These are phyloP conservation scores for Neomicropteryx cornuta DNA, from an alignment of 1,140 invertebrate species.

Conservation along the genomic window DNA sequence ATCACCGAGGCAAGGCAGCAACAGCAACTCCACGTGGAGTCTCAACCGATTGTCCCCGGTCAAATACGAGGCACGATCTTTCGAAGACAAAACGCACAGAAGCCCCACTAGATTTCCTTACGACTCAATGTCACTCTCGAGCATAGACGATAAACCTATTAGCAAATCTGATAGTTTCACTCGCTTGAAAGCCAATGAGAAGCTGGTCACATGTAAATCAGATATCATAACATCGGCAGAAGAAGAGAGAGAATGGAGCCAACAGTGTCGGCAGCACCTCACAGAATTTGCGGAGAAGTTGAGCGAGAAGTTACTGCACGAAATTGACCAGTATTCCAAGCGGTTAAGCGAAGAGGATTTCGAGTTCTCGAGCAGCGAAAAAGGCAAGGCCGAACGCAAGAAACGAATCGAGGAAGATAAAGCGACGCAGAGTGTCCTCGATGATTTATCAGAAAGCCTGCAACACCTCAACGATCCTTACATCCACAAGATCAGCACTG, in stretches of 20 bases:
- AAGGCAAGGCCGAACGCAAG: constrained; percentile 28
- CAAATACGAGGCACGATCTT: constrained; percentile 33
- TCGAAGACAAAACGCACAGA: constrained; percentile 35
- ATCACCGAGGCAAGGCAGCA: constrained; percentile 37
- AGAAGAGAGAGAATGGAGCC: constrained; percentile 43
- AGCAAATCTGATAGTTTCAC: constrained; percentile 41
- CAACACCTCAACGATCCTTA: constrained; percentile 47
- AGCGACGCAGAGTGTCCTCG: constrained; percentile 33
- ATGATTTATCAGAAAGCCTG: constrained; percentile 33
- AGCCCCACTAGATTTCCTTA: constrained; percentile 36
- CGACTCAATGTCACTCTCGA: constrained; percentile 37
- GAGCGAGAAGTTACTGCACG: constrained; percentile 58
- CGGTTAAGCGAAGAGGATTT: constrained; percentile 39
- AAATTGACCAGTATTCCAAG: constrained; percentile 58
- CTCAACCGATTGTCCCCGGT: constrained; percentile 37
- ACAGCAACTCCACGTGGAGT: constrained; percentile 39
- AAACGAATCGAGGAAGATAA: constrained; percentile 34
- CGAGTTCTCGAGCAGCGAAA: constrained; percentile 35
- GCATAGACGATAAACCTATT: constrained; percentile 39
- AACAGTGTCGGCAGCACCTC: constrained; percentile 54
- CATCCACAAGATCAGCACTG: constrained; percentile 41
- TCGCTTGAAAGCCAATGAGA: constrained; percentile 34
- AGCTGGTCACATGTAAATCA: constrained; percentile 36
- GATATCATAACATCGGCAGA: constrained; percentile 38
- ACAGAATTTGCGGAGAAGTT: constrained; percentile 68